Conservation (phyloP, 64 coral and sea anemone genomes). For the Porites australiensis region DNA sequence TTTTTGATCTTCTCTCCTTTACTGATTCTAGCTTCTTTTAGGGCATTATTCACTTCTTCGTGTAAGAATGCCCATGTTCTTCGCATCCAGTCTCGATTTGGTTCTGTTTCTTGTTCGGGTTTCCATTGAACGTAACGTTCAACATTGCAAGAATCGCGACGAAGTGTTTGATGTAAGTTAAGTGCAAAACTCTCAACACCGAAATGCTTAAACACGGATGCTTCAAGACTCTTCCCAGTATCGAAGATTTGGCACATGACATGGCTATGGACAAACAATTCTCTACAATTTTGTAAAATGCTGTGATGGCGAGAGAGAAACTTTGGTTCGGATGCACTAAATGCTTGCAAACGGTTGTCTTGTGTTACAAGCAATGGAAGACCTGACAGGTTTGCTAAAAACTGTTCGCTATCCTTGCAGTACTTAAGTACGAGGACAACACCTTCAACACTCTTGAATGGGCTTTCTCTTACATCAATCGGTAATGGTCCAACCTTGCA, state of each 20-base stretch:
- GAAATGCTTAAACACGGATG: conserved; percentile 43
- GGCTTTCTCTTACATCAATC: conserved; percentile 11
- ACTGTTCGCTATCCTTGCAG: conserved; percentile 18
- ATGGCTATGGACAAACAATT: conserved; percentile 38
- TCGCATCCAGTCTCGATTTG: conserved; percentile 30
- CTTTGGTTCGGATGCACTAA: not conserved
- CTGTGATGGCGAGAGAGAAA: conserved; percentile 14
- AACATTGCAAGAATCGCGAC: not conserved
- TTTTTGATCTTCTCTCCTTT: not conserved
- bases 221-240: not conserved
- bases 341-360: conserved; percentile 28
- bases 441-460: conserved; percentile 17
- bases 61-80: conserved; percentile 25
- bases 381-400: conserved; percentile 31
- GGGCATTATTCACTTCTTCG: not conserved
- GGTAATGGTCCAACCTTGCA: conserved; percentile 33
- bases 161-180: conserved; percentile 17
- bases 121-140: conserved; percentile 5
- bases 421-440: conserved; percentile 43
- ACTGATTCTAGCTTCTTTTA: not conserved
- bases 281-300: not conserved
- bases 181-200: conserved; percentile 26
- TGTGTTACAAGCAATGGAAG: conserved; percentile 59
- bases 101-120: not conserved
- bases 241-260: conserved; percentile 14